Evolutionary conservation across 2,113 vertebrate genomes (phyloP), one percentile per base, ranked within the genome.

Genomic region (Desmodus rotundus): DNA sequence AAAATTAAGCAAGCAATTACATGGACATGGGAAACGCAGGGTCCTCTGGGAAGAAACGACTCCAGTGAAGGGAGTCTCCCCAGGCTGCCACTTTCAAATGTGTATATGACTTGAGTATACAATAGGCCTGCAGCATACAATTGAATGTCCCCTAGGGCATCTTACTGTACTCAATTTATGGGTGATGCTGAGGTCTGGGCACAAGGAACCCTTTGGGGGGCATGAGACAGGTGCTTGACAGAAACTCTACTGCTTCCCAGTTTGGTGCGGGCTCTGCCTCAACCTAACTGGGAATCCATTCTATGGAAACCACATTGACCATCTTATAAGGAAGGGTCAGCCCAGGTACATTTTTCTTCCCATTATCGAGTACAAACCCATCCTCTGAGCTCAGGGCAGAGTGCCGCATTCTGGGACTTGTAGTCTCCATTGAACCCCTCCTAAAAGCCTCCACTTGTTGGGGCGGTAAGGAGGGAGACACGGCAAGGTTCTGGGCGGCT

Each of bases 341-440:
- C 76, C 24, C 56, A 45, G 11, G 61, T 56, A 33, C 43, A 93
- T 85, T 77, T 67, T 85, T 90, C 85, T 54, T 83, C 73, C 74
- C 83, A 47, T 50, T 8, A 95, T 89, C 56, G 38, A 92, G 20
- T 73, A 74, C 45, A 96, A 93, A 92, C 17, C 63, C 36, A 80
- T 77, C 17, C 78, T 95, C 68, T 74, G 81, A 82, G n/a, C 54
- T 94, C 68, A 97, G 50, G 85, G 56, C 43, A 89, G n/a, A 86
- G 41, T 58, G 56, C 43, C 91, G n/a, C 80, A 89, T 97, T 93
- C 91, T 97, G 91, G 95, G 73, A 92, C 56, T 95, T 81, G 85
- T 76, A 93, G 85, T 95, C 77, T 91, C 50, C 68, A 73, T 54
- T 16, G 31, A 61, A 92, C 54, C 20, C n/a, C 2, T 38, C 45